These are phyloP conservation scores for Drosophila eugracilis DNA, from an alignment of 1,140 invertebrate species.

Conservation along the genomic window DNA sequence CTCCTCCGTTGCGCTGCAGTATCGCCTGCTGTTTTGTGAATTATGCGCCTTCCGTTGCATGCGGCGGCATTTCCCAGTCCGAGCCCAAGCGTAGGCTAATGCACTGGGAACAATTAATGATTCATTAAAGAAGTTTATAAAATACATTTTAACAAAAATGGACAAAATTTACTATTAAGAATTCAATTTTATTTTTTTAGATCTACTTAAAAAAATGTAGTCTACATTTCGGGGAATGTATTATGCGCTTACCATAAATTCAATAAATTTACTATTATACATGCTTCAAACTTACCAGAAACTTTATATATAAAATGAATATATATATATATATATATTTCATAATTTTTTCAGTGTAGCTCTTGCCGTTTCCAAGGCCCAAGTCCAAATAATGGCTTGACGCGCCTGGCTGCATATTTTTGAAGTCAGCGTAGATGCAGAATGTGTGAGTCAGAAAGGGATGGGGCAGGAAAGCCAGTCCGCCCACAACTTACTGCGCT, in stretches of 20 bases:
- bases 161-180: no score
- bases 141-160: no score
- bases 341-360: neutral
- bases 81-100: conserved; percentile 11
- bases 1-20: conserved; percentile 7
- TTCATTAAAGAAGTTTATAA: no score
- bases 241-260: no score
- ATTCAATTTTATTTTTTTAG: no score
- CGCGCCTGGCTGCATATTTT: conserved; percentile 78
- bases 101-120: conserved; percentile 1
- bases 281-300: no score
- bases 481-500: conserved; percentile 69
- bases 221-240: no score
- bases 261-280: no score
- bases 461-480: conserved; percentile 3
- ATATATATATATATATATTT: no score
- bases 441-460: neutral
- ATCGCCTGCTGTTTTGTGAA: conserved; percentile 78
- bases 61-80: conserved; percentile 68
- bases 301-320: no score
- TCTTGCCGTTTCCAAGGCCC: conserved; percentile 33
- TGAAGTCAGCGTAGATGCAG: conserved; percentile 61
- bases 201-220: no score
- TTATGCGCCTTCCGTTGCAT: conserved; percentile 82
- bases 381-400: conserved; percentile 74